These are phyloP conservation scores for Thyatira batis DNA, from an alignment of 2,888 invertebrate species.

Conservation along the genomic window DNA sequence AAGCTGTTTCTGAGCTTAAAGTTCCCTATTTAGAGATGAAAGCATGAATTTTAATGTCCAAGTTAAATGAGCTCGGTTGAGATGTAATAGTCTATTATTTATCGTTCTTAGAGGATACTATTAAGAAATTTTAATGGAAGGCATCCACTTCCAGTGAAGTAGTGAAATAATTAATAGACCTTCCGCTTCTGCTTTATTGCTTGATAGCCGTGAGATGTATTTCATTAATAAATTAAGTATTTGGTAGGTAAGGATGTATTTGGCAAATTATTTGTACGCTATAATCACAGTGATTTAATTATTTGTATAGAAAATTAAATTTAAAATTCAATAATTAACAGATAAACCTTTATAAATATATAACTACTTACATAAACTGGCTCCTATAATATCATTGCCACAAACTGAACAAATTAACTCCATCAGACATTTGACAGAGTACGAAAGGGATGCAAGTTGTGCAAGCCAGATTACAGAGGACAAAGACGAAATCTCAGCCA, in stretches of 20 bases:
- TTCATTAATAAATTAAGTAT: too few species aligned
- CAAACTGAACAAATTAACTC: background rate
- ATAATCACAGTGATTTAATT: too few species aligned
- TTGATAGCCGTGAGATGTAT: background rate
- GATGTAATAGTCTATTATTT: background rate
- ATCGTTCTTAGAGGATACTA: background rate
- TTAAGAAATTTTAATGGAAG: background rate
- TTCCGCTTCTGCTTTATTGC: background rate
- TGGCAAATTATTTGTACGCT: background rate
- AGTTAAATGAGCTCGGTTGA: slow-evolving; percentile 11
- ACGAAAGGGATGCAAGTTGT: background rate
- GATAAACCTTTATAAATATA: too few species aligned
- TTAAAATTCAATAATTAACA: too few species aligned
- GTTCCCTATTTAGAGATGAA: slow-evolving; percentile 43
- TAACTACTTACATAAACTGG: background rate
- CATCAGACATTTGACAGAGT: background rate
- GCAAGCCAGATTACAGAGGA: slow-evolving; percentile 1
- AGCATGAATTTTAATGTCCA: slow-evolving; percentile 38
- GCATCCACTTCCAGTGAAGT: background rate
- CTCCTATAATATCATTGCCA: background rate
- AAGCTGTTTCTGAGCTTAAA: slow-evolving; percentile 40
- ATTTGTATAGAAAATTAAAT: too few species aligned
- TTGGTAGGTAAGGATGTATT: too few species aligned
- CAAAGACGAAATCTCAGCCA: background rate
- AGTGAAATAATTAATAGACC: background rate